Evolutionary conservation across 2,888 invertebrate species (phyloP), one percentile per base, ranked within the genome.

Genomic region (Venusia cambrica): DNA sequence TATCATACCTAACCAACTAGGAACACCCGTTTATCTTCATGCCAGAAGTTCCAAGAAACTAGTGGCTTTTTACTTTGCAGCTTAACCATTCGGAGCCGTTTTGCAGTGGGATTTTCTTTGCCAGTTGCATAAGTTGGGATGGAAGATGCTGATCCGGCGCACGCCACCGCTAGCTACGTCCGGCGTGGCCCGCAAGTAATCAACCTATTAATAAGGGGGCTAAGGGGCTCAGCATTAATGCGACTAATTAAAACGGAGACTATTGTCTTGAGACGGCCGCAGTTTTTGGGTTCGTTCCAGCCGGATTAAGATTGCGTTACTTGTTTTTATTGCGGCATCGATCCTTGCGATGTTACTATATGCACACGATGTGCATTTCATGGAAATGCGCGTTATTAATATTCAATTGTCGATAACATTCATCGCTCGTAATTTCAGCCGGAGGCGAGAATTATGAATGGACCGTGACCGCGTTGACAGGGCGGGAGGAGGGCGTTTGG

Each of bases 151-250:
- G 54, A 57, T 58, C 58, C 53, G 52, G 45, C 28, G 19, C 28
- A 34, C 35, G 40, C 47, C 39, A 29, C 32, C 24, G 26, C 33
- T 26, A 14, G 50, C 49, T 46, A 48, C 47, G 54, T 53, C 59
- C 62, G 46, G 46, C 44, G 37, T 37, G 70, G 68, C 71, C 80
- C 77, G 72, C 77, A 72, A 75, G 71, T 83, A 85, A 87, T 83
- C 85, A 78, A 78, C 80, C 85, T 80, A 87, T 87, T 87, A 83
- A 85, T 87, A 85, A 73, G 71, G 72, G 69, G 87, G 83, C 85
- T 87, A 85, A 73, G 71, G 72, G 69, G 87, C 71, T 87, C 69
- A 76, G 63, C 68, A 64, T 65, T 84, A 85, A 87, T 83, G 57
- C 85, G 69, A 68, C 79, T 77, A 85, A 85, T 85, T 87, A 87